Base-by-base conservation (phyloP, 2,888 invertebrate genomes). In the Acronicta aceris region DNA sequence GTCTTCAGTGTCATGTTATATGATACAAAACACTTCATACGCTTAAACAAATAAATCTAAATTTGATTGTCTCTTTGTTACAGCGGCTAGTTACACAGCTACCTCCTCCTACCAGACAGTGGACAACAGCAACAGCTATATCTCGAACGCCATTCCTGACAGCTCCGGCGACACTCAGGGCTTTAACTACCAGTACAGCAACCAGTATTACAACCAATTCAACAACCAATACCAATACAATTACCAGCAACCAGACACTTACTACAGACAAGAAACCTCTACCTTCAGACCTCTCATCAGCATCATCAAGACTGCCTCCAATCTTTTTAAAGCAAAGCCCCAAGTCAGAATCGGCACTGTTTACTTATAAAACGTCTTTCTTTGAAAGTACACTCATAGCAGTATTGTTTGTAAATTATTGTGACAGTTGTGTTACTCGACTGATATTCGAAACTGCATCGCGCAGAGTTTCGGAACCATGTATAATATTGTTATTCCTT, bases 121-220 rank as follows among this genome's bases (percentile, higher is more conserved):
- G 61, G 89, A 92, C 77, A 92, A 91, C 84, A 87, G 89, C 71
- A 93, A 94, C 83, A 89, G 86, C 83, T 95, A 92, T 85, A 94
- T 95, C 84, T 95, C 95, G 81, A 95, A 95, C 77, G 90, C 90
- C 88, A 95, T 94, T 82, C 92, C 93, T 78, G 95, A 94, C 90
- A 95, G 95, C 92, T 88, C 92, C 65, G 89, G 87, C 64, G 91
- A 91, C 65, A 81, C 89, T 17, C 89, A 88, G 27, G 84, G 82
- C 66, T 93, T 85, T 87, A 91, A 93, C 83, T 93, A 89, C 74
- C 91, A 91, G 71, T 92, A 81, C 83, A 86, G 71, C 79, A 89
- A 89, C 71, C 87, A 88, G 67, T 89, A 68, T 74, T 89, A 83
- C 86, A 93, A 93, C 69, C 92, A 93, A 62, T 93, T 81, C 81